These are phyloP conservation scores for Sebastes hubbsi DNA, from an alignment of 2,797 vertebrate genomes.

Conservation along the genomic window DNA sequence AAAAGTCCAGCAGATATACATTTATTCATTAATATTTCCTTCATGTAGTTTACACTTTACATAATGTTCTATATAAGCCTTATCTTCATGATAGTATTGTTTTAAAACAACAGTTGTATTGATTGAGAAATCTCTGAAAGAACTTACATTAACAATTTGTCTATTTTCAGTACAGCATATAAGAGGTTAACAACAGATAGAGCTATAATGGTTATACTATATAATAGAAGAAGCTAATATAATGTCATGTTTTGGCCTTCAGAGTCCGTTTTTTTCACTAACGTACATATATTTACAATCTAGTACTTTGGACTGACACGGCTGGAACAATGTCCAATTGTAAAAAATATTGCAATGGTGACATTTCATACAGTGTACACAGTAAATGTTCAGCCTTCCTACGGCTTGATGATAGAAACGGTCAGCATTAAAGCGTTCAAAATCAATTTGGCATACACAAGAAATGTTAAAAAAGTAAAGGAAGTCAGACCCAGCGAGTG, in stretches of 20 bases:
- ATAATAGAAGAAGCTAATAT: neutral
- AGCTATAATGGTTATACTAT: neutral
- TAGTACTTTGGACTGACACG: neutral
- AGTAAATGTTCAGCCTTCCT: neutral
- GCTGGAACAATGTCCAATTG: neutral
- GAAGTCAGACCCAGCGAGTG: neutral
- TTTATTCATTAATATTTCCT: slow-evolving; percentile 62
- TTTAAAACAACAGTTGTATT: neutral
- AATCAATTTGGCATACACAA: neutral
- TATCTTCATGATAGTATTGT: neutral
- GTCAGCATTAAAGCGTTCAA: neutral
- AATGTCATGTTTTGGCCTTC: neutral
- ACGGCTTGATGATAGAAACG: neutral
- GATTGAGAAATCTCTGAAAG: neutral
- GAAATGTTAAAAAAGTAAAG: neutral
- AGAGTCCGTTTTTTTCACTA: neutral
- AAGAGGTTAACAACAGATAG: neutral
- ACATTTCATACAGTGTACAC: neutral
- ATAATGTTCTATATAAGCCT: neutral
- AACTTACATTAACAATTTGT: neutral
- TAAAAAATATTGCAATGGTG: neutral
- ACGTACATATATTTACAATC: slow-evolving; percentile 41
- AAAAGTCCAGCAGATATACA: slow-evolving; percentile 48
- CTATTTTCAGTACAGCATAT: neutral
- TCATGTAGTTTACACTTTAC: slow-evolving; percentile 46